Evolutionary conservation across 2,888 invertebrate genomes (phyloP), one percentile per base, ranked within the genome.

Genomic region (Cyclophora albipunctata): DNA sequence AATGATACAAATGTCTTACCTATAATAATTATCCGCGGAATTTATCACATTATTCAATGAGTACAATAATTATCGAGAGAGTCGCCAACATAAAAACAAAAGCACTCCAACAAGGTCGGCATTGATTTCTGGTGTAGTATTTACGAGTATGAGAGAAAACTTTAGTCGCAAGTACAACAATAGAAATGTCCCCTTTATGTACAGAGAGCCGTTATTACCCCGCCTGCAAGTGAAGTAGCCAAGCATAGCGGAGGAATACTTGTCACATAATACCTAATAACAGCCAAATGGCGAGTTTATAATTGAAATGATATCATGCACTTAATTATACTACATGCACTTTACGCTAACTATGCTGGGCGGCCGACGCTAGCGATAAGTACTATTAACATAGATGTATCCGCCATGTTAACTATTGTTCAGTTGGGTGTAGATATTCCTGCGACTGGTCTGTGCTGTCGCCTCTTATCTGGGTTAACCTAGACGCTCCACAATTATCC

Each of bases 51-150:
- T 20, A 20, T 20, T 20, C 1, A 20, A 20, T 20, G 20, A 20
- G 20, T 20, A 20, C 2, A 20, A 20, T 20, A 20, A 20, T 20
- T 20, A 20, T 20, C 20, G 20, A 20, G 20, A 20, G 20, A 20
- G 20, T 20, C 20, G 20, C 20, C 20, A 20, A 20, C 20, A 20
- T 20, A 20, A 20, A 20, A 20, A 20, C 20, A 20, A 20, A 20
- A 20, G 20, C 20, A 20, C 2, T 5, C 5, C 37, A 37, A 53
- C 47, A 51, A 50, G 45, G 58, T 52, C 56, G 47, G 59, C 64
- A 67, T 63, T 66, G 67, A 67, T 67, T 60, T 61, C 63, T 59
- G 55, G 51, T 57, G 45, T 48, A 45, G 51, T 61, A 63, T 64
- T 64, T 63, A 59, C 56, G 62, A 62, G 59, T 50, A 20, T 20